Evolutionary conservation across 2,113 vertebrate species (phyloP).

Genomic region (Pao palembangensis): DNA sequence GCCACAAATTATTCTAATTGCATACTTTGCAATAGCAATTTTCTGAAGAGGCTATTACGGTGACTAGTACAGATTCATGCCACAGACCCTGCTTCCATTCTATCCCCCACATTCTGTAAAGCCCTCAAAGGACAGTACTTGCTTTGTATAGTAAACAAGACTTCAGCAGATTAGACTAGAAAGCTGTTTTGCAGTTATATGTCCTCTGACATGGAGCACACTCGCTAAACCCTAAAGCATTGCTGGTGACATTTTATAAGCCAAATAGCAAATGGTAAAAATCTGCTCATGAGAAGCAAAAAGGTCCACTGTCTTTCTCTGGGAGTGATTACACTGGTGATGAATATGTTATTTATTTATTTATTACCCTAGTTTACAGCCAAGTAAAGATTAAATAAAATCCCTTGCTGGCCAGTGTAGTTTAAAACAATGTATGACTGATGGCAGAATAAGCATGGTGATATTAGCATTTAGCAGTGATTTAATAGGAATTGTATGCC

Average conservation of each 20-base stretch:
- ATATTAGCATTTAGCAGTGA: too few species aligned
- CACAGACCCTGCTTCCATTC: constrained; percentile 26
- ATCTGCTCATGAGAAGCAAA: constrained; percentile 36
- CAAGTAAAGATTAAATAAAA: too few species aligned
- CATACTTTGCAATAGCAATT: constrained; percentile 46
- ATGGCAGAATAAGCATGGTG: too few species aligned
- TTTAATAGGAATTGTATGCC: too few species aligned
- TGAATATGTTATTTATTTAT: not conserved
- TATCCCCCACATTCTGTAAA: constrained; percentile 40
- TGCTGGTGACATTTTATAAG: constrained; percentile 54
- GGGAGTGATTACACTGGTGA: too few species aligned
- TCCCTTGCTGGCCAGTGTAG: too few species aligned
- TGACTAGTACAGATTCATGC: constrained; percentile 43
- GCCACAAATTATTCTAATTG: constrained; percentile 60
- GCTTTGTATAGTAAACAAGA: constrained; percentile 62
- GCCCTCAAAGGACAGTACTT: constrained; percentile 32
- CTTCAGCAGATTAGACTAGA: constrained; percentile 51
- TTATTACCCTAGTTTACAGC: too few species aligned
- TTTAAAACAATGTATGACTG: too few species aligned
- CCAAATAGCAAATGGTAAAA: constrained; percentile 47
- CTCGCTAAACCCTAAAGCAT: constrained; percentile 50
- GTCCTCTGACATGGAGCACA: constrained; percentile 40
- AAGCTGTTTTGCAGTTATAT: constrained; percentile 51
- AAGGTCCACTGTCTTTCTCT: too few species aligned
- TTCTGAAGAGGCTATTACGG: constrained; percentile 50